Evolutionary conservation across 35 echinoderm and acorn worm genomes (phyloP).

Genomic region (Amphiura filiformis): DNA sequence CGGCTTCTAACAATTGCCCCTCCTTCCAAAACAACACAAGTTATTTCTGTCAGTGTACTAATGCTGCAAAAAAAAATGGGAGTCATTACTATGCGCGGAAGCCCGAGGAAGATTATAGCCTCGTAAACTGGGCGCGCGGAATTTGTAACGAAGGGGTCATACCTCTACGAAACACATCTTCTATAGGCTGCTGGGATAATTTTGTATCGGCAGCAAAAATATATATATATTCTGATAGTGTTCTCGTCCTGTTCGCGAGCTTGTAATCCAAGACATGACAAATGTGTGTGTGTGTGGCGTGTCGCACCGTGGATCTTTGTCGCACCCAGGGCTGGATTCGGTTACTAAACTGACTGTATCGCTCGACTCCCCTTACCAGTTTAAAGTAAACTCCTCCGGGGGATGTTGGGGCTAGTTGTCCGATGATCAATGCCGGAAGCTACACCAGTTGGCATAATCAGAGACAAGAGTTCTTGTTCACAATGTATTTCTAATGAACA

Average conservation of each 20-base stretch:
- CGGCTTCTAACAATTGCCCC: neutral
- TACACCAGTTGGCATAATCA: neutral
- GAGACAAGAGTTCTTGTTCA: neutral
- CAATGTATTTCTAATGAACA: neutral
- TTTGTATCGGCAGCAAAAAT: neutral
- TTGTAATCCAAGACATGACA: constrained; percentile 1
- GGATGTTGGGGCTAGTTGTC: neutral
- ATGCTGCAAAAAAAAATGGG: neutral
- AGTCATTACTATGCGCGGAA: neutral
- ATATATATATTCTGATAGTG: neutral
- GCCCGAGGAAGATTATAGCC: neutral
- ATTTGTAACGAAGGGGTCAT: neutral
- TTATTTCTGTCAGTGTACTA: neutral
- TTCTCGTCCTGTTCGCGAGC: neutral
- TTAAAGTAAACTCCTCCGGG: neutral
- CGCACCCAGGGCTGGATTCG: neutral
- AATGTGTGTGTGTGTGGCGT: constrained; percentile 1
- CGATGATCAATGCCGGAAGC: neutral
- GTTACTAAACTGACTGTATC: constrained; percentile 8
- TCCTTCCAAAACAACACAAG: neutral
- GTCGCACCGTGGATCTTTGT: neutral
- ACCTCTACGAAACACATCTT: neutral
- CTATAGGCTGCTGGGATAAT: neutral
- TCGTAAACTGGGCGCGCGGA: neutral
- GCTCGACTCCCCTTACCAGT: neutral